Conservation (phyloP, 2,797 vertebrate species). For the Alca torda region DNA sequence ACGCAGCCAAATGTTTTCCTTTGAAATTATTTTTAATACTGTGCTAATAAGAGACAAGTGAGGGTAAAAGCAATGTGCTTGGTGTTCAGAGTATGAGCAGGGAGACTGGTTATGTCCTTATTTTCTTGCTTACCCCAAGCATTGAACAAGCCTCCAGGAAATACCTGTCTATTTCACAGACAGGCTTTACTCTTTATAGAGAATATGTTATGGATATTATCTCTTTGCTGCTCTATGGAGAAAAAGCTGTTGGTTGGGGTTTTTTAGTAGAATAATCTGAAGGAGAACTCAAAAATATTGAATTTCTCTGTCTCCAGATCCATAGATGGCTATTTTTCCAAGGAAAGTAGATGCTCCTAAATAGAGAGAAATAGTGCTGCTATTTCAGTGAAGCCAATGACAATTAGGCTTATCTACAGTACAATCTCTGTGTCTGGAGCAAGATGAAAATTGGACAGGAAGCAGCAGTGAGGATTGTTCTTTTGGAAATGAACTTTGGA, state of each 20-base stretch:
- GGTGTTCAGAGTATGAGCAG: background rate
- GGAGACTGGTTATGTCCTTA: background rate
- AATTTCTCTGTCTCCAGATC: background rate
- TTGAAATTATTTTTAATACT: constrained; percentile 38
- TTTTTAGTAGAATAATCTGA: background rate
- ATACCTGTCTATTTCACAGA: background rate
- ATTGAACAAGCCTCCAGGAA: background rate
- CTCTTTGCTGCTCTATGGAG: background rate
- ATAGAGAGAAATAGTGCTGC: background rate
- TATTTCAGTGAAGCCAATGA: background rate
- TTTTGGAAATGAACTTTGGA: constrained; percentile 18
- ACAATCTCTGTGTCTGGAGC: constrained; percentile 6
- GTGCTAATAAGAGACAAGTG: background rate
- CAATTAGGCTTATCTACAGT: constrained; percentile 17
- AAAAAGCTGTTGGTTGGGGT: background rate
- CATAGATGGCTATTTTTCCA: background rate
- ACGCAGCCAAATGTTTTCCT: background rate
- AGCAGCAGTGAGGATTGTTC: background rate
- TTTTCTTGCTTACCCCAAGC: background rate
- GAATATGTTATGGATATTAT: background rate
- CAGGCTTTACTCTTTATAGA: background rate
- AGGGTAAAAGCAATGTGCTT: background rate
- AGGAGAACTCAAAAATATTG: background rate
- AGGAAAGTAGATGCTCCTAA: background rate
- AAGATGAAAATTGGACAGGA: constrained; percentile 32